A percentile compares a stretch with the other conserved stretches of the same genome.
phyloP scores from a whole-genome alignment of 1,140 invertebrate genomes.

The Harpegnathos saltator region DNA sequence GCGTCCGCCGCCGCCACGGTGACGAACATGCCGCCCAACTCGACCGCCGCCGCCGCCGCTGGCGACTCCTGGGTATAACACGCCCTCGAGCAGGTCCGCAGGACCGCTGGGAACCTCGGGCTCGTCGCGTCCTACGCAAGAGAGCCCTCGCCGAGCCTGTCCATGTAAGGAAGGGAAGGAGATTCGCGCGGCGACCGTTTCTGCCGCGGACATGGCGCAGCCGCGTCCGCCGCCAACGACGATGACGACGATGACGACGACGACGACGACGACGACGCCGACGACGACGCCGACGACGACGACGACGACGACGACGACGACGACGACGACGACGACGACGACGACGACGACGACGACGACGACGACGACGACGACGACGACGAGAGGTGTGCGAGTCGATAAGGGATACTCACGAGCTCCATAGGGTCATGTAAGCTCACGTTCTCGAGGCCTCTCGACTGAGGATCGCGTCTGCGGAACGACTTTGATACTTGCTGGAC shows the following conservation, averaged over 20 bases:
- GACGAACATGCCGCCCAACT: constrained; percentile 82
- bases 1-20: constrained; percentile 66
- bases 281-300: background rate
- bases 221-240: too few relatives aligned
- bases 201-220: background rate
- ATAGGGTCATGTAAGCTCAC: too few relatives aligned
- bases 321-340: background rate
- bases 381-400: background rate
- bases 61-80: constrained; percentile 88
- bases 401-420: too few relatives aligned
- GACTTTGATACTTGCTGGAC: too few relatives aligned
- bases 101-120: constrained; percentile 7
- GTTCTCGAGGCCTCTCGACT: too few relatives aligned
- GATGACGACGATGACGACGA: background rate
- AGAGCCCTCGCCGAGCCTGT: constrained; percentile 34
- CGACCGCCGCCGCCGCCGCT: constrained; percentile 83
- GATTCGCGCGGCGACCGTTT: too few relatives aligned
- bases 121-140: background rate
- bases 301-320: background rate
- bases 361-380: background rate
- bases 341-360: background rate
- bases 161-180: background rate
- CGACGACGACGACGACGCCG: background rate
- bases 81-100: constrained; percentile 33
- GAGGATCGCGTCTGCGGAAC: too few relatives aligned